Base-by-base conservation (phyloP, 2,888 invertebrate genomes). In the Nymphalis polychloros region DNA sequence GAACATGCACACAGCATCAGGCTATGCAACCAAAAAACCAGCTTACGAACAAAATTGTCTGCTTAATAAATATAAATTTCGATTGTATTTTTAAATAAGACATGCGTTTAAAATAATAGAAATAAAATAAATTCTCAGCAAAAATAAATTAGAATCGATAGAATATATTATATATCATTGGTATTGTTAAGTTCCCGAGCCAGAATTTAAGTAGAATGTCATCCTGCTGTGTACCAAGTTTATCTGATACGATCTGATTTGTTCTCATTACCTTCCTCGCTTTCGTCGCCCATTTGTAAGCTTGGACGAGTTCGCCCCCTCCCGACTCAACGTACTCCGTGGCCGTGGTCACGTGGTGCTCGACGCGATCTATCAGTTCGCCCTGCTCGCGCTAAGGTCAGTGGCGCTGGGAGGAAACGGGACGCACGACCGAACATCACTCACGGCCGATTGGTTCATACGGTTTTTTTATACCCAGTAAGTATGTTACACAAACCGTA, bases 341-440 rank as follows among this genome's bases (percentile, higher is more conserved):
- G 77, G 97, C 96, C 89, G 96, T 95, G 81, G 96, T 95, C 78
- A 98, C 98, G 93, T 98, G 97, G 93, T 96, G 96, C 94, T 98
- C 98, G 93, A 98, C 97, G 89, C 97, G 95, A 94, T 98, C 97
- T 86, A 98, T 95, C 94, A 97, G 96, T 93, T 98, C 98, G 85
- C 98, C 98, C 98, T 98, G 93, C 85, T 84, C 81, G 85, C 82
- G 84, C 89, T 89, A 89, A 89, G 85, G 86, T 81, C 77, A 78
- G 77, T 79, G 82, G 84, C 87, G 86, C 85, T 81, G 81, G 88
- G 87, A 85, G 85, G 88, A 84, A 80, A 77, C 77, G 84, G 86
- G 85, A 83, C 83, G 79, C 75, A 78, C 79, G 78, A 79, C 75
- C 79, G 77, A 72, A 59, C 67, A 60, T 73, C 73, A 77, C 80